Evolutionary conservation across 2,113 vertebrate genomes (phyloP), one percentile per base, ranked within the genome.

Genomic region (Urocolius indicus): DNA sequence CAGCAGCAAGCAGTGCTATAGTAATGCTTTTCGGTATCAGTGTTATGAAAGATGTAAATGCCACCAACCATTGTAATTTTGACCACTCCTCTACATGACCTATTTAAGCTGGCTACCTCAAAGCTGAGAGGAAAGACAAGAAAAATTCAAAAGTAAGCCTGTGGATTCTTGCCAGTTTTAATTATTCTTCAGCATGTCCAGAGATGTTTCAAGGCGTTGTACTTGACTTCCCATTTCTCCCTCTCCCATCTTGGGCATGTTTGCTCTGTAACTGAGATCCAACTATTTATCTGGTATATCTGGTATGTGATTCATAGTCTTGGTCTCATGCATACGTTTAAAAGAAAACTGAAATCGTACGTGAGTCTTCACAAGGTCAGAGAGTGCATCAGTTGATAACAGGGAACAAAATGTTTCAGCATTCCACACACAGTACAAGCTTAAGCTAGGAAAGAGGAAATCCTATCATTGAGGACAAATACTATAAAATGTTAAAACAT

Each of bases 161-260:
- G 0, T 87, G 73, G 79, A 90, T 72, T 34, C 76, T 81, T 84
- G 95, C 83, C 90, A 93, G 30, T 26, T 95, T 49, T 43, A 84
- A 96, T 95, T 93, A 93, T 30, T 51, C 73, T 65, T 75, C 21
- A 81, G 66, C 94, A 2, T 84, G 88, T 92, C 84, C 82, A 59
- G 87, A 93, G 82, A 74, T 21, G 79, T 96, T 94, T 74, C 78
- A 89, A 95, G 48, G 49, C 1, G 0, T 81, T 94, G 43, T 67
- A 23, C 78, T 74, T 87, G 72, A 73, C 36, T 71, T 90, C 21
- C 48, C 11, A 1, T 78, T 87, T 90, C 57, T 92, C 65, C 57
- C 75, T 89, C 34, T 77, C 54, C 14, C 79, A 87, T 29, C 36
- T 74, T 75, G 21, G 65, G 68, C 72, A 92, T 27, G 57, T 82